Conservation (phyloP, 2,888 invertebrate genomes). For the Myopa tessellatipennis region DNA sequence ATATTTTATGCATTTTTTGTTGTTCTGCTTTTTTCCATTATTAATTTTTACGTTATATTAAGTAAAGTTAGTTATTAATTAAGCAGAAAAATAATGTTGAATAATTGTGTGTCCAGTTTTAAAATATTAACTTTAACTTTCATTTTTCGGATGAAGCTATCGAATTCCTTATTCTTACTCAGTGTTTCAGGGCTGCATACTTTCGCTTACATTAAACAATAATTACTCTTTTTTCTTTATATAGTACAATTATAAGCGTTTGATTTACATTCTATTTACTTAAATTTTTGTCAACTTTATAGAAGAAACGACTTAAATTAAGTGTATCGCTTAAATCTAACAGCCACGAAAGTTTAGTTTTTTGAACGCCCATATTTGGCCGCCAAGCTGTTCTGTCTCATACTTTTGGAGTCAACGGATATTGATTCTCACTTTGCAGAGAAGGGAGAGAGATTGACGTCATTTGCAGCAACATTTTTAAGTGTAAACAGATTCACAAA, state of each 20-base stretch:
- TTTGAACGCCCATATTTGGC: conserved; percentile 13
- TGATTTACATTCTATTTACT: conserved; percentile 50
- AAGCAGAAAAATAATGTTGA: not conserved
- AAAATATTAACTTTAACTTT: no score
- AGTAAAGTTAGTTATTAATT: not conserved
- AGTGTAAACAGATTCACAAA: no score
- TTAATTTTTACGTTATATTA: conserved; percentile 7
- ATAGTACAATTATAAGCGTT: conserved; percentile 45
- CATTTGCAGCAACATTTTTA: not conserved
- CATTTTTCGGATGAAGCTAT: no score
- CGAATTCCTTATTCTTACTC: not conserved
- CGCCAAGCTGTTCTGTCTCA: not conserved
- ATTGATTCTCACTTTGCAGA: not conserved
- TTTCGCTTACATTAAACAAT: conserved; percentile 15
- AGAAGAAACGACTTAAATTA: conserved; percentile 21
- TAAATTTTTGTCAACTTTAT: conserved; percentile 29
- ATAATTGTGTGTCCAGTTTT: not conserved
- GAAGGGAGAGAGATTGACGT: not conserved
- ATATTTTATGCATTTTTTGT: conserved; percentile 6
- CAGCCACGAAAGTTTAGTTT: conserved; percentile 29
- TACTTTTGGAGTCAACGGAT: not conserved
- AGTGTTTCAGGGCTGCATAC: conserved; percentile 18
- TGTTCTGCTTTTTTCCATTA: conserved; percentile 20
- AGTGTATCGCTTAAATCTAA: conserved; percentile 28
- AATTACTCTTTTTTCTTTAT: conserved; percentile 42